Base-by-base conservation (phyloP, 2,888 invertebrate genomes). In the Ypsolopha sequella region DNA sequence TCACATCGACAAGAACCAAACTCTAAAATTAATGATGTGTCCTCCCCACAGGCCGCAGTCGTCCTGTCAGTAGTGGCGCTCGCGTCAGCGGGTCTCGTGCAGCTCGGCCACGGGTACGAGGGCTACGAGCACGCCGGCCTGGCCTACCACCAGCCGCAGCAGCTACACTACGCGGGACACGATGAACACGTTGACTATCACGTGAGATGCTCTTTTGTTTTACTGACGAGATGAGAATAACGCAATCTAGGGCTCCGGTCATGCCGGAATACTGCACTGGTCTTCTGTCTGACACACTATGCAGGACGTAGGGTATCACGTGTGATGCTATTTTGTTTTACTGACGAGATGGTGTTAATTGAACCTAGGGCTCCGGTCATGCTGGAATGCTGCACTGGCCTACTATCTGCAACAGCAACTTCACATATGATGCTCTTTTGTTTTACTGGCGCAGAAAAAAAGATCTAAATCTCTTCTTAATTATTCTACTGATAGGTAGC, bases 41-140 rank as follows among this genome's bases (percentile, higher is more conserved):
- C 24, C 24, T 24, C 24, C 24, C 24, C 24, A 24, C 24, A 86
- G 86, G 71, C 68, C 61, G 79, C 76, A 73, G 76, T 85, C 53
- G 59, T 84, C 58, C 65, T 85, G 58, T 80, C 80, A 56, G 69
- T 80, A 58, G 77, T 82, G 60, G 81, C 86, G 56, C 58, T 80
- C 53, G 84, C 82, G 52, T 65, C 79, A 41, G 86, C 86, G 35
- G 85, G 85, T 13, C 66, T 85, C 41, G 63, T 82, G 53, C 78
- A 73, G 54, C 56, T 76, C 14, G 64, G 61, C 52, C 80, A 81
- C 56, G 72, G 68, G 11, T 78, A 75, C 39, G 82, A 81, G 55
- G 66, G 65, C 54, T 80, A 85, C 59, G 84, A 77, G 53, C 79
- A 85, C 39, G 80, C 80, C 53, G 73, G 68, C 4, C 69, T 71